Evolutionary conservation across 2,888 invertebrate species (phyloP), one percentile per base, ranked within the genome.

Genomic region (Leptogaster cylindrica): DNA sequence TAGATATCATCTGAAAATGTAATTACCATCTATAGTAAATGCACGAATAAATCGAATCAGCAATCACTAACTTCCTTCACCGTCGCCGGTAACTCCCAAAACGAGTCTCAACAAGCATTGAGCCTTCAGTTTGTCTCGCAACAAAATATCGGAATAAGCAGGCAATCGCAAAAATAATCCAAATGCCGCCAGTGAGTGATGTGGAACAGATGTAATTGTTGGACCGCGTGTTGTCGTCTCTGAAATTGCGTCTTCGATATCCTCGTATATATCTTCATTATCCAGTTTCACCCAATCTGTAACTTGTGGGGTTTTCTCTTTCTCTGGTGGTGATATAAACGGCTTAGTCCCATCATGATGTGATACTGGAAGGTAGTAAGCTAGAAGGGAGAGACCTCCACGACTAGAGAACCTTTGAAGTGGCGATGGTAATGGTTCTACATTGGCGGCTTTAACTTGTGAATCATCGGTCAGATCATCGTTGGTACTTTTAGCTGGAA

Each of bases 181-280:
- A 77, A 97, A 92, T 10, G 95, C 95, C 1, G 93, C 90, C 71
- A 97, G 84, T 48, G 95, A 94, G 82, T 96, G 96, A 64, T 93
- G 90, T 4, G 96, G 95, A 66, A 92, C 89, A 61, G 87, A 85
- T n/a, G 86, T 84, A 5, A 85, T 83, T 2, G 83, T 81, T 2
- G 84, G 75, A 16, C 83, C 76, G 73, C 85, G 85, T 0, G 85
- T 78, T 1, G 84, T 77, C 6, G 84, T 79, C 71, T 83, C 83
- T 3, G 84, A 81, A 18, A 78, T 74, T 6, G 79, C 78, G 72
- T 87, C 87, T 70, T 87, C 87, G 10, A 86, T 74, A 72, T 88
- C 87, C 73, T 88, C 87, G 73, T 86, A 87, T 28, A 85, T 84
- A 58, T 87, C 87, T 71, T 83, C 85, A 31, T 84, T 83, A 74